Conservation (phyloP, 2,113 vertebrate species). For the Misgurnus anguillicaudatus region DNA sequence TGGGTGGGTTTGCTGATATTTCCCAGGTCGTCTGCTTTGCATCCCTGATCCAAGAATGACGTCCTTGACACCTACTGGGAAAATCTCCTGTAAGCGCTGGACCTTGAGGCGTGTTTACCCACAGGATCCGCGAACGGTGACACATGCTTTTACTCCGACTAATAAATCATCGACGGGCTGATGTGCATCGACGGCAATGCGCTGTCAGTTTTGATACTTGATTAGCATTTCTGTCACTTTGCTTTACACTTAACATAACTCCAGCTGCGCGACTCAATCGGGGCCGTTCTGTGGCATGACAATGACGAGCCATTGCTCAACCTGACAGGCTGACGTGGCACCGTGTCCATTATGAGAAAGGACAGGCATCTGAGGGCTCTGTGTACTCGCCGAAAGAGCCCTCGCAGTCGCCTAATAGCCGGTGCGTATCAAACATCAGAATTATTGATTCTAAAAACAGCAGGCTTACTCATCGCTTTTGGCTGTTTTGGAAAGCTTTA, state of each 20-base stretch:
- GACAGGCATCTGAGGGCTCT: constrained; percentile 53
- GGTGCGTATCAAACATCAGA: constrained; percentile 7
- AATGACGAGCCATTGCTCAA: constrained; percentile 68
- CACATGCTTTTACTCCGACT: constrained; percentile 64
- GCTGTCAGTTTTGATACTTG: constrained; percentile 67
- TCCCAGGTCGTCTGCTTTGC: neutral
- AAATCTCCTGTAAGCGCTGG: constrained; percentile 56
- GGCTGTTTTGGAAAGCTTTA: neutral
- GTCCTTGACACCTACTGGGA: constrained; percentile 39
- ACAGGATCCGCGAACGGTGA: constrained; percentile 59
- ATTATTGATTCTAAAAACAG: constrained; percentile 35
- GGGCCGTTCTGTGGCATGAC: constrained; percentile 65
- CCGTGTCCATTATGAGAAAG: constrained; percentile 54
- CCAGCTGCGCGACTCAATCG: constrained; percentile 71
- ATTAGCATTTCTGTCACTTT: constrained; percentile 70
- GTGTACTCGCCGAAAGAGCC: constrained; percentile 43
- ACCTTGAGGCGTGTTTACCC: constrained; percentile 68
- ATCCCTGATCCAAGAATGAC: constrained; percentile 24
- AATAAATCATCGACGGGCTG: constrained; percentile 69
- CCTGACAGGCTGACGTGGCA: constrained; percentile 62
- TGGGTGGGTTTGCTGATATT: no score
- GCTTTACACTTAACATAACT: constrained; percentile 76
- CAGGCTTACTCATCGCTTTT: constrained; percentile 18
- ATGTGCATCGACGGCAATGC: constrained; percentile 57
- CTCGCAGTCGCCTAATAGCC: constrained; percentile 32